phyloP scores from a whole-genome alignment of 2,888 invertebrate genomes.

The Phaedon cochleariae region DNA sequence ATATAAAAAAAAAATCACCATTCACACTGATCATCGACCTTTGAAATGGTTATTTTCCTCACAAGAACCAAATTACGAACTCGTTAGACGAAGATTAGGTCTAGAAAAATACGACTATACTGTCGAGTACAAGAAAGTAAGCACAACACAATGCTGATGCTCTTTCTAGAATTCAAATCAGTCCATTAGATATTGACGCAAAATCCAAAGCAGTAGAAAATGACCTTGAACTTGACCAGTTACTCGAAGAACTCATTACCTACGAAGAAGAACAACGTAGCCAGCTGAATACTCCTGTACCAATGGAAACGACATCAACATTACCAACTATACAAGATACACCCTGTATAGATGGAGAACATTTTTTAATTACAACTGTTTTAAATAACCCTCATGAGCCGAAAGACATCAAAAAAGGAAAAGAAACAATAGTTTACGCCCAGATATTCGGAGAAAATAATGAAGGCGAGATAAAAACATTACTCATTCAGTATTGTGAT shows the following conservation, averaged over 20 bases:
- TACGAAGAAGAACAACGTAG: too few relatives aligned
- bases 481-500: too few relatives aligned
- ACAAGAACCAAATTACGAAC: too few relatives aligned
- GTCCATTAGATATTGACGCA: not conserved
- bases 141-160: not conserved
- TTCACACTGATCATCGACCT: too few relatives aligned
- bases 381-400: not conserved
- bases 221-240: not conserved
- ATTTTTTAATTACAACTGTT: not conserved
- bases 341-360: not conserved
- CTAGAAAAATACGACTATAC: too few relatives aligned
- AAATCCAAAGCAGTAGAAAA: not conserved
- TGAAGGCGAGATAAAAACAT: not conserved
- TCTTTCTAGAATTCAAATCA: not conserved
- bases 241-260: not conserved
- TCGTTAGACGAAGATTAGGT: too few relatives aligned
- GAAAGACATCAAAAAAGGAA: not conserved
- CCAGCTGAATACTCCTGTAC: too few relatives aligned
- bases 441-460: not conserved
- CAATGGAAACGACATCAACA: too few relatives aligned
- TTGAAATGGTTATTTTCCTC: too few relatives aligned
- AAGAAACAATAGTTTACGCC: not conserved
- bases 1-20: too few relatives aligned
- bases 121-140: too few relatives aligned
- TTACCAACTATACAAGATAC: too few relatives aligned